phyloP scores from a whole-genome alignment of 2,113 vertebrate genomes.

The Hystrix brachyura region DNA sequence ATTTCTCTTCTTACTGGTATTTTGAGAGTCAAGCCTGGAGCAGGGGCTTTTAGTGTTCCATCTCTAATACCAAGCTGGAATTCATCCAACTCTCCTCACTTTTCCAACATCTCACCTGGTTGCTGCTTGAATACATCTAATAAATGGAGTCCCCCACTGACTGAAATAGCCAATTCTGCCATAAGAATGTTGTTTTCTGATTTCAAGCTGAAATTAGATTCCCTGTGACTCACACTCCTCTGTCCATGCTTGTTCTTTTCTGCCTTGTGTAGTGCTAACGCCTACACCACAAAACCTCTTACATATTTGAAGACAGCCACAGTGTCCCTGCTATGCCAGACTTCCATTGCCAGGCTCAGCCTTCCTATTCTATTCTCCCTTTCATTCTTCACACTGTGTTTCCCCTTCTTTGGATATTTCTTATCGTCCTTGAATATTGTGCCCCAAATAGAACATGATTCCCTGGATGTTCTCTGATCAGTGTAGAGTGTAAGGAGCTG shows the following conservation, averaged over 20 bases:
- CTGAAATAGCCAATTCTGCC: background rate
- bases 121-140: background rate
- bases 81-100: constrained; percentile 32
- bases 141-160: background rate
- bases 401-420: constrained; percentile 65
- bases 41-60: background rate
- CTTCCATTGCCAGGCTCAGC: background rate
- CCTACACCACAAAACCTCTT: background rate
- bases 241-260: background rate
- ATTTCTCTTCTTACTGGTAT: background rate
- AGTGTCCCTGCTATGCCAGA: background rate
- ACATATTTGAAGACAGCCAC: background rate
- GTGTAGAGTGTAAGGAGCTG: constrained; percentile 45
- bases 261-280: background rate
- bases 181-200: constrained; percentile 2
- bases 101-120: background rate
- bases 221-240: background rate
- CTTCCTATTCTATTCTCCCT: constrained; percentile 56
- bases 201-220: constrained; percentile 43
- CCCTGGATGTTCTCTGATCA: constrained; percentile 69
- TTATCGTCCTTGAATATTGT: constrained; percentile 68
- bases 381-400: constrained; percentile 73
- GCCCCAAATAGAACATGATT: constrained; percentile 68
- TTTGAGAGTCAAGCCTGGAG: constrained; percentile 18
- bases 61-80: background rate